Percentiles rank a stretch among this genome's conserved stretches.
Conservation (phyloP, 2,113 vertebrate genomes). For the Leptocoma aspasia region DNA sequence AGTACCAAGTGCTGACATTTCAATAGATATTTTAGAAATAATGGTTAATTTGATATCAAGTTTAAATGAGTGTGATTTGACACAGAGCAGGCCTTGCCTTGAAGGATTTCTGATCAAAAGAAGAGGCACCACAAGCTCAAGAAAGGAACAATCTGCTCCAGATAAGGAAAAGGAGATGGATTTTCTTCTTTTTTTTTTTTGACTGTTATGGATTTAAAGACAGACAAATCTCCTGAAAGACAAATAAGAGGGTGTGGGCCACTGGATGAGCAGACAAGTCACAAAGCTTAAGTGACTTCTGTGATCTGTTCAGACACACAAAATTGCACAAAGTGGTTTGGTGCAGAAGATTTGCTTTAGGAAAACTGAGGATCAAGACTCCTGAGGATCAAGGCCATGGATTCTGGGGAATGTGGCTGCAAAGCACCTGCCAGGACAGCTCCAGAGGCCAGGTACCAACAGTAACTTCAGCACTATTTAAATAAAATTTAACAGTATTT, state of each 20-base stretch:
- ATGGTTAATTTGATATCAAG: not conserved
- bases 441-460: not conserved
- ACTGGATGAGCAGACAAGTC: not conserved
- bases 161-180: conserved; percentile 2
- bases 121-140: not conserved
- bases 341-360: not conserved
- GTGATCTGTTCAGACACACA: not conserved
- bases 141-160: conserved; percentile 20
- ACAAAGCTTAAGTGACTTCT: not conserved
- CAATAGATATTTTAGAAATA: not conserved
- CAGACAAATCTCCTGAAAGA: conserved; percentile 28
- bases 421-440: not conserved
- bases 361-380: not conserved
- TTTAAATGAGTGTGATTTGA: not conserved
- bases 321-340: not conserved
- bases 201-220: not conserved
- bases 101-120: not conserved
- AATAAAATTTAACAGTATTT: not conserved
- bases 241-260: not conserved
- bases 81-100: not conserved
- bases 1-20: not conserved
- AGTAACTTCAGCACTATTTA: not conserved
- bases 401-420: not conserved
- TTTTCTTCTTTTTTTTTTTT: not conserved
- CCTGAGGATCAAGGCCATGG: not conserved